Evolutionary conservation across 2,888 invertebrate genomes (phyloP).

Genomic region (Acanthosepion esculentum): DNA sequence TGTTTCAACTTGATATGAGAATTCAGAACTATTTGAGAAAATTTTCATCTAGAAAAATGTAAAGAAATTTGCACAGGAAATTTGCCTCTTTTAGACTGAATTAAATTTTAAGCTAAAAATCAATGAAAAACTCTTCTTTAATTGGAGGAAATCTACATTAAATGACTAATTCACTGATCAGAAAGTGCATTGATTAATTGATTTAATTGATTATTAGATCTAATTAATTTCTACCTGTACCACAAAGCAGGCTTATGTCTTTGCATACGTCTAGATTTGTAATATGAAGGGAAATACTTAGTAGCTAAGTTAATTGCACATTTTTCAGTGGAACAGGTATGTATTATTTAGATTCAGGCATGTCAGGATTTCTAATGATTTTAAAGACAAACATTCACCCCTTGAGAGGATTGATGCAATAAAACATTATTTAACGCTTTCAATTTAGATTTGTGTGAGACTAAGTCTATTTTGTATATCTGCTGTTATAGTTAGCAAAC

Average conservation of each 20-base stretch:
- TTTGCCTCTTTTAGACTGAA: background rate
- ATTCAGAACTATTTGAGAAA: too few species aligned
- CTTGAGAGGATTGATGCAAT: too few species aligned
- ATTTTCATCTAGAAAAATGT: too few species aligned
- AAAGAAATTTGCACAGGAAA: too few species aligned
- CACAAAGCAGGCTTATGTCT: background rate
- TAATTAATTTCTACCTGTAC: background rate
- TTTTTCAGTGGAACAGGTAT: background rate
- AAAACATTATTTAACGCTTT: too few species aligned
- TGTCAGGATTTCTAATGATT: background rate
- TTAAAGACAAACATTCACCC: too few species aligned
- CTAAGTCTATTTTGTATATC: too few species aligned
- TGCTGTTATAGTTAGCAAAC: too few species aligned
- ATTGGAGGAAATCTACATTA: background rate
- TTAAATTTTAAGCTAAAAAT: background rate
- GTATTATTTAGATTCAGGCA: too few species aligned
- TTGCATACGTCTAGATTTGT: background rate
- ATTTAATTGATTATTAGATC: background rate
- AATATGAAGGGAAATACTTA: background rate
- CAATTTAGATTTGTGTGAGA: too few species aligned
- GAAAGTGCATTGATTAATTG: background rate
- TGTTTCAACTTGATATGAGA: too few species aligned
- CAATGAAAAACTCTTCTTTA: background rate
- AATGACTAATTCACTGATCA: background rate
- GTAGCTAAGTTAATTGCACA: background rate